Percentiles rank a stretch among this genome's conserved stretches.
Conservation (phyloP, 1,140 invertebrate genomes). For the Philotrypesis tridentata region DNA sequence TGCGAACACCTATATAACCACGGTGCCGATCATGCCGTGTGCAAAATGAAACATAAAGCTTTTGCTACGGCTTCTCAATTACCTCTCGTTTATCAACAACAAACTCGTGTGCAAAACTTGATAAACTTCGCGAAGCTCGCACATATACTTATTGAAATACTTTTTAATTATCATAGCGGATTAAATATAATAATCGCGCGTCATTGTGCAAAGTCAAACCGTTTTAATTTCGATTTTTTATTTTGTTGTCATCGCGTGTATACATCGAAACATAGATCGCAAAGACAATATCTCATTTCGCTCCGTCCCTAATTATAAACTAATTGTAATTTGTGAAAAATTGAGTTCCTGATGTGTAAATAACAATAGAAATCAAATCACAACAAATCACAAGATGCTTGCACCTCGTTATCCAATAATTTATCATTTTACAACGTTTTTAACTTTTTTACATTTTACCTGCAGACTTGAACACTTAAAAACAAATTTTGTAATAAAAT, state of each 20-base stretch:
- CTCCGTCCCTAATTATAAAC: no score
- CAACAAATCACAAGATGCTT: no score
- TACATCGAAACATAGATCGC: not conserved
- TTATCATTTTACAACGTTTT: no score
- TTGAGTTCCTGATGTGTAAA: no score
- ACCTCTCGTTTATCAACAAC: conserved; percentile 45
- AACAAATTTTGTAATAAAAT: no score
- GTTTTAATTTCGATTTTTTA: not conserved
- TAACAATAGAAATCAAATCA: no score
- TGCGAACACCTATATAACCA: no score
- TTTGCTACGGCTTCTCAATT: not conserved
- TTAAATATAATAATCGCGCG: not conserved
- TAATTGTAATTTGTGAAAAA: no score
- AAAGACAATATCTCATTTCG: not conserved
- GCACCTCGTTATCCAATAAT: no score
- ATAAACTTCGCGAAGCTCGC: not conserved
- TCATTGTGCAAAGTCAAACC: not conserved
- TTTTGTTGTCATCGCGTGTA: not conserved
- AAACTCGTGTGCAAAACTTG: conserved; percentile 53
- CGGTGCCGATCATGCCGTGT: conserved; percentile 9
- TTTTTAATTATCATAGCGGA: not conserved
- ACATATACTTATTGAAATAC: not conserved
- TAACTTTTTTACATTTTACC: no score
- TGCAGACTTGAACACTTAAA: no score
- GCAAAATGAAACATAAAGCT: conserved; percentile 15